Evolutionary conservation across 1,140 invertebrate species (phyloP).

Genomic region (Acromyrmex heyeri): DNA sequence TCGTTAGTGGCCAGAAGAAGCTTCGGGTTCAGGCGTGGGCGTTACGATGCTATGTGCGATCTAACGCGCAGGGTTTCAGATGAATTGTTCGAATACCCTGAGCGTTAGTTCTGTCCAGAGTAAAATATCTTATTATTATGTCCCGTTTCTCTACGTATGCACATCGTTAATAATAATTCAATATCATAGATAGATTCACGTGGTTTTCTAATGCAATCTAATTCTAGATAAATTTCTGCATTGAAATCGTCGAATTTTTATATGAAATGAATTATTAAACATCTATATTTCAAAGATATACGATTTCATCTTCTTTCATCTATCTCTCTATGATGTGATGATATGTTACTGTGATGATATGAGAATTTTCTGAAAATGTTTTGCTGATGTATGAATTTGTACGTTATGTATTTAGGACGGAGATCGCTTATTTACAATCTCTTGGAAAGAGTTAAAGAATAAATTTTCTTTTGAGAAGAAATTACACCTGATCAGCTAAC

Average conservation of each 20-base stretch:
- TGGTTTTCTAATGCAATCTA: background rate
- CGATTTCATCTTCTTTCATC: background rate
- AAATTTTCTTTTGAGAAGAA: slow-evolving; percentile 41
- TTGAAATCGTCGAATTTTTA: background rate
- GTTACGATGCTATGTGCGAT: slow-evolving; percentile 43
- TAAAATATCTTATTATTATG: slow-evolving; percentile 37
- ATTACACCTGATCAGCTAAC: slow-evolving; percentile 35
- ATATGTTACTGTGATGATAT: background rate
- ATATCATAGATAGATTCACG: background rate
- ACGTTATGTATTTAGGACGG: slow-evolving; percentile 8
- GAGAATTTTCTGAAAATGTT: background rate
- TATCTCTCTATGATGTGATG: background rate
- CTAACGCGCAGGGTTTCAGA: background rate
- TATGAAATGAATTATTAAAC: background rate
- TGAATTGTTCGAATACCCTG: slow-evolving; percentile 30
- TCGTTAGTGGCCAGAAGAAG: slow-evolving; percentile 70
- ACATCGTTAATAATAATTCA: slow-evolving; percentile 2
- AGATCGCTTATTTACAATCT: background rate
- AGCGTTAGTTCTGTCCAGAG: background rate
- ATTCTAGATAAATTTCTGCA: background rate
- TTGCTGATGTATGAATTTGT: background rate
- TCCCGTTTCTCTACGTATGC: background rate
- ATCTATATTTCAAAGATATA: background rate
- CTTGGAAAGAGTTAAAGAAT: slow-evolving; percentile 35
- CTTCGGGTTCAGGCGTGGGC: slow-evolving; percentile 70